Base-by-base conservation (phyloP, 2,888 invertebrate genomes). In the Thecocarcelia acutangulata region DNA sequence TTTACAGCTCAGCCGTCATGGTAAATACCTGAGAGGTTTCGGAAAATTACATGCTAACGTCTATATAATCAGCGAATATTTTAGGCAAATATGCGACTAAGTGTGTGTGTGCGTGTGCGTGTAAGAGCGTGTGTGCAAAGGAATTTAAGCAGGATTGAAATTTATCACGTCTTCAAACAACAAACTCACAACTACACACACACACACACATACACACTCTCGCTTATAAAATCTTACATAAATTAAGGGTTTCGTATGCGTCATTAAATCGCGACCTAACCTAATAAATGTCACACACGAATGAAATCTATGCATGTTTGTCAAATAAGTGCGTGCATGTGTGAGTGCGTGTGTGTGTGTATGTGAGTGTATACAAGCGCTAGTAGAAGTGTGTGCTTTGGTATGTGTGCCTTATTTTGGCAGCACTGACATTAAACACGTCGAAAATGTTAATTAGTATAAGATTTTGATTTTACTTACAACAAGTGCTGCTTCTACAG, bases 401-500 rank as follows among this genome's bases (percentile, higher is more conserved):
- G 6, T 12, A 6, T 73, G 37, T 56, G 48, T 40, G 74, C 54
- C 24, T 5, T 77, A 74, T 80, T 78, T 78, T 80, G 83, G 77
- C 80, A 77, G 70, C 75, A 83, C 54, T 83, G 73, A 74, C 80
- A 83, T 66, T 73, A 82, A 74, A 73, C 73, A 78, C 73, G 74
- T 82, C 74, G 74, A 78, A 82, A 78, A 82, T 82, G 78, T 82
- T 82, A 82, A 82, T 82, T 82, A 82, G 82, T 59, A 52, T 69
- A 82, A 78, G 82, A 78, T 82, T 82, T 78, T 78, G 74, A 82
- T 59, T 69, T 64, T 70, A 56, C 77, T 63, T 77, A 64, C 56
- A 77, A 63, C 63, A 59, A 50, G 52, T 37, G 28, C 42, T 40
- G 2, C 42, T 21, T 63, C 63, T 46, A 56, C 33, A 40, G 42